These are phyloP conservation scores for Micromussa lordhowensis DNA, from an alignment of 92 coral and sea anemone genomes.

Conservation along the genomic window DNA sequence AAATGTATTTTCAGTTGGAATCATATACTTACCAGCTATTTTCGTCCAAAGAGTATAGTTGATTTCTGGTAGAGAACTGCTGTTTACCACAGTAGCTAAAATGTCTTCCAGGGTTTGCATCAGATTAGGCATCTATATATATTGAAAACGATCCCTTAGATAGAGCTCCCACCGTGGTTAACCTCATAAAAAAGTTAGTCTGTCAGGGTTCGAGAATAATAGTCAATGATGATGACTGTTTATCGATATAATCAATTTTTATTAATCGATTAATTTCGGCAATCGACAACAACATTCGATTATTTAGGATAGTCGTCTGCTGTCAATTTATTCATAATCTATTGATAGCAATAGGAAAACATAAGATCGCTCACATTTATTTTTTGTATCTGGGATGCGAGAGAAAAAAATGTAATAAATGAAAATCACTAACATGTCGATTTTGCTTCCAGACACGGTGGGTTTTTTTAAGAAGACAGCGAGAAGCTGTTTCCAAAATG, in stretches of 20 bases:
- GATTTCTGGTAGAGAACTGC: background rate
- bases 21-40: background rate
- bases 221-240: too few species aligned
- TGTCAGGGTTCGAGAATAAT: background rate
- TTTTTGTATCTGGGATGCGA: background rate
- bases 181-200: background rate
- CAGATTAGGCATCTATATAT: slow-evolving; percentile 49
- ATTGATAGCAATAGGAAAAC: too few species aligned
- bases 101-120: slow-evolving; percentile 33
- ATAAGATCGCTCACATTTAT: too few species aligned
- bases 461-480: slow-evolving; percentile 13
- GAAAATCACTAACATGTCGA: background rate
- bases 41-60: slow-evolving; percentile 8
- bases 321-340: too few species aligned
- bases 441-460: slow-evolving; percentile 5
- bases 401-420: background rate
- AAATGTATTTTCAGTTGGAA: background rate
- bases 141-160: background rate
- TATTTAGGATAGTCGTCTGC: too few species aligned
- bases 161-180: background rate
- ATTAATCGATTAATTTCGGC: too few species aligned
- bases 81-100: background rate
- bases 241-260: too few species aligned
- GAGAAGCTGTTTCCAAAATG: slow-evolving; percentile 5
- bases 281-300: too few species aligned